A percentile compares a stretch with the other conserved stretches of the same genome.
phyloP scores from a whole-genome alignment of 2,888 invertebrate species.

The Lepidonotus clava region DNA sequence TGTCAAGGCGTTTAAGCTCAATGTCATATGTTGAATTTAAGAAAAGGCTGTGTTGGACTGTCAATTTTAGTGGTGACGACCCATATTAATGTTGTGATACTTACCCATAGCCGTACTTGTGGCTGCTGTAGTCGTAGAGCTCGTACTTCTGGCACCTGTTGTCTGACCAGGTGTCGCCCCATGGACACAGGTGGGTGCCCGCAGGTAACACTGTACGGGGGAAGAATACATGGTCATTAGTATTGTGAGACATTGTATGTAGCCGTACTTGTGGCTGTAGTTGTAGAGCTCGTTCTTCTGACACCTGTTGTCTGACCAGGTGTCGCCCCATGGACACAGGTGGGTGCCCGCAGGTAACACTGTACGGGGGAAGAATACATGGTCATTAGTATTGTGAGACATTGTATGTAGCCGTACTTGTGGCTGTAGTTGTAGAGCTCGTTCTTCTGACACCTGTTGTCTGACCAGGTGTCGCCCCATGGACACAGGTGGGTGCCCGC shows the following conservation, averaged over 20 bases:
- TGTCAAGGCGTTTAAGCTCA: too few species aligned
- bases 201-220: neutral
- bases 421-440: neutral
- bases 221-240: neutral
- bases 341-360: neutral
- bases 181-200: neutral
- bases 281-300: neutral
- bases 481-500: neutral
- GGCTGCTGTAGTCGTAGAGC: neutral
- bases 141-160: neutral
- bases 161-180: neutral
- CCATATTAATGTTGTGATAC: too few species aligned
- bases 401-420: too few species aligned
- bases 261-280: too few species aligned
- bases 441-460: neutral
- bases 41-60: too few species aligned
- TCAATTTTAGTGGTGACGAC: too few species aligned
- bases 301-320: neutral
- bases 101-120: too few species aligned
- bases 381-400: neutral
- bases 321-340: conserved; percentile 15
- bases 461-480: conserved; percentile 9
- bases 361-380: neutral
- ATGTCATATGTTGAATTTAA: too few species aligned
- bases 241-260: neutral